A percentile compares a stretch with the other conserved stretches of the same genome.
Conservation (phyloP, 1,140 invertebrate genomes). For the Argopecten irradians region DNA sequence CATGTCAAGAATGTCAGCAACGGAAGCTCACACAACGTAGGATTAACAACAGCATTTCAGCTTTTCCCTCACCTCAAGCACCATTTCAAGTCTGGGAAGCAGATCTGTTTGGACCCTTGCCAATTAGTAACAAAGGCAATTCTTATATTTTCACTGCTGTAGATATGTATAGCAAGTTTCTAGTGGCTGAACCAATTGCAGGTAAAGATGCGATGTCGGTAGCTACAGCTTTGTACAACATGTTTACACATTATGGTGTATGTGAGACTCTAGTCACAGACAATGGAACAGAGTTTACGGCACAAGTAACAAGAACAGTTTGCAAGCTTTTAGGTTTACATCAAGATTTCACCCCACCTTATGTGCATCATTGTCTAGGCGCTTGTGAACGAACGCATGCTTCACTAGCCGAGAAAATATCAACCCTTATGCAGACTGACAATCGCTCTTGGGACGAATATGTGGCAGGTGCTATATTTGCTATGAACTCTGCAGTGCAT, state of each 20-base stretch:
- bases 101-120: constrained; percentile 41
- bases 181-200: constrained; percentile 27
- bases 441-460: constrained; percentile 11
- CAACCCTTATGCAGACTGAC: neutral
- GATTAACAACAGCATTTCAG: constrained; percentile 6
- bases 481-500: constrained; percentile 35
- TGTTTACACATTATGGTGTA: constrained; percentile 37
- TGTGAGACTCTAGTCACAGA: constrained; percentile 34
- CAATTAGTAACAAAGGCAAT: neutral
- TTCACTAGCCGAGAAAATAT: constrained; percentile 25
- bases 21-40: constrained; percentile 30
- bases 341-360: constrained; percentile 35
- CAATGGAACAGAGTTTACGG: constrained; percentile 42
- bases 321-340: constrained; percentile 27
- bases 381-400: constrained; percentile 36
- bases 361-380: constrained; percentile 42
- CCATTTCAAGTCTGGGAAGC: constrained; percentile 46
- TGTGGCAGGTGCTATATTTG: constrained; percentile 29
- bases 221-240: constrained; percentile 20
- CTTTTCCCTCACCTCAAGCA: constrained; percentile 31
- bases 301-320: constrained; percentile 19
- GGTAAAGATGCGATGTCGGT: constrained; percentile 34
- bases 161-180: constrained; percentile 39
- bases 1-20: constrained; percentile 41
- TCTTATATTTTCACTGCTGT: constrained; percentile 38